Base-by-base conservation (phyloP, 2,888 invertebrate species). In the Caenorhabditis drosophilae region DNA sequence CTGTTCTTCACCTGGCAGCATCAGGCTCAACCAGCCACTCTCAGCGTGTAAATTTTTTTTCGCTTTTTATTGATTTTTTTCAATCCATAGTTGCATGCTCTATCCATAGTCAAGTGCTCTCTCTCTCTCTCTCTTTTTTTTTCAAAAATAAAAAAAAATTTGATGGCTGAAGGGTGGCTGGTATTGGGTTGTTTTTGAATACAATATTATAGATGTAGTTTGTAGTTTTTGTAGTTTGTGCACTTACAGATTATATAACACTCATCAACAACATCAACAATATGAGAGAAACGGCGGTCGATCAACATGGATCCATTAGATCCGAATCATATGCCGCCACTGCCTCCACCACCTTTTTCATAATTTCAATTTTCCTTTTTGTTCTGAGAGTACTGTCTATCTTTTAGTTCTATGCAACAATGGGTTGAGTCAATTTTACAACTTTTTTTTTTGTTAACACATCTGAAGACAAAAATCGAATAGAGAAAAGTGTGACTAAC, bases 1-100 rank as follows among this genome's bases (percentile, higher is more conserved):
- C 69, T 71, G 58, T 71, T 68, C 74, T 58, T n/a, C n/a, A n/a
- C 54, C 50, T 74, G 74, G 74, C 67, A 74, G 52, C 56, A 70
- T 51, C 70, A 69, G 62, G 56, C 59, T 40, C 70, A 64, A 58
- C 62, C 63, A 59, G 56, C 62, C 51, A 64, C 66, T 46, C 68
- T 73, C 58, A 71, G 58, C 64, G 70, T 68, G 73, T 73, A 73
- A 70, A 47, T 67, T 53, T 47, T 58, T 53, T 57, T 52, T 47
- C 44, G 22, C 53, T 54, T 36, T 60, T 31, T 52, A 36, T 23
- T 25, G 35, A 42, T 15, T 31, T 31, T 41, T 45, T 3, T 20
- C n/a, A n/a, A n/a, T n/a, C n/a, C n/a, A n/a, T n/a, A n/a, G n/a
- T n/a, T n/a, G n/a, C n/a, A n/a, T n/a, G n/a, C n/a, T n/a, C n/a